A percentile compares a stretch with the other conserved stretches of the same genome.
These are phyloP conservation scores for Spisula solida DNA, from an alignment of 2,888 invertebrate species.

Conservation along the genomic window DNA sequence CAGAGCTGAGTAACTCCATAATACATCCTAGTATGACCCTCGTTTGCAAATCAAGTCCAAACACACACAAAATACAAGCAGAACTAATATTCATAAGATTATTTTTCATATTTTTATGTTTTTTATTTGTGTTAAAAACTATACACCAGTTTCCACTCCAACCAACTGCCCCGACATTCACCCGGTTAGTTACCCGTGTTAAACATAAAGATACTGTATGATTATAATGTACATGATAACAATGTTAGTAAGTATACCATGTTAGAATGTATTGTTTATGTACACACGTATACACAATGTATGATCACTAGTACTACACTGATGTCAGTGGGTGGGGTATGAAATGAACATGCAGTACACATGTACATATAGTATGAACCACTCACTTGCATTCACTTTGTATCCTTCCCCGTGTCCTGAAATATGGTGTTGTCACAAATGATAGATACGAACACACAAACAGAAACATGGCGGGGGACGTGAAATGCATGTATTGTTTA, in stretches of 20 bases:
- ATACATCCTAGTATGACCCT: too few relatives aligned
- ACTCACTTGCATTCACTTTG: conserved; percentile 72
- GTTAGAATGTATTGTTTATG: not conserved
- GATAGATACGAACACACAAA: conserved; percentile 30
- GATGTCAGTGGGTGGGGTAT: conserved; percentile 39
- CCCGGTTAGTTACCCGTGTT: not conserved
- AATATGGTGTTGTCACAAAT: conserved; percentile 48
- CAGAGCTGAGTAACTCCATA: too few relatives aligned
- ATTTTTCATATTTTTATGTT: too few relatives aligned
- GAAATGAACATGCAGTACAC: conserved; percentile 32
- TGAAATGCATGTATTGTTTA: not conserved
- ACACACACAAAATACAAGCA: too few relatives aligned
- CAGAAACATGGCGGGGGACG: not conserved
- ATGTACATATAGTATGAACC: conserved; percentile 23
- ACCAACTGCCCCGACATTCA: too few relatives aligned
- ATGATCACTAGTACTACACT: conserved; percentile 20
- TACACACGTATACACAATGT: not conserved
- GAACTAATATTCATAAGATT: too few relatives aligned
- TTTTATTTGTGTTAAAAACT: too few relatives aligned
- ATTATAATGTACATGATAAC: not conserved
- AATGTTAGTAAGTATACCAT: conserved; percentile 5
- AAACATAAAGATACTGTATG: not conserved
- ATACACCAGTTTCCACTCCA: too few relatives aligned
- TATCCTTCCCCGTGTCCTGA: conserved; percentile 68
- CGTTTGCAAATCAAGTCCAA: too few relatives aligned